These are phyloP conservation scores for Ancistrus triradiatus DNA, from an alignment of 2,113 vertebrate species.

Conservation along the genomic window DNA sequence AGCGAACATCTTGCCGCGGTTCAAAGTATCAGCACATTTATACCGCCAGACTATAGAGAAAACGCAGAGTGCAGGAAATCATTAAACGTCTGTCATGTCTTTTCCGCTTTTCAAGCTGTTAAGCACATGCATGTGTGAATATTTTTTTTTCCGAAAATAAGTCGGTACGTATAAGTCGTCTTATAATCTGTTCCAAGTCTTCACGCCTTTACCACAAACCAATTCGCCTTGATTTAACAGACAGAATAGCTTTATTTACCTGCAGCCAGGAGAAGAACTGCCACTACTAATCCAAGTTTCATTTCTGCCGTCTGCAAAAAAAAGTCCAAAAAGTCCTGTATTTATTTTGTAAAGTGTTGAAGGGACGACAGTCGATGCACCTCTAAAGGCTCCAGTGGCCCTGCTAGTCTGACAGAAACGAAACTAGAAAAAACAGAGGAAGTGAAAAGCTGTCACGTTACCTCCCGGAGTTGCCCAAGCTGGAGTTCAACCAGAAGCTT, in stretches of 20 bases:
- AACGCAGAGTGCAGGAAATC: neutral
- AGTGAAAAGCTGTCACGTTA: conserved; percentile 14
- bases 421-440: conserved; percentile 21
- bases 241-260: neutral
- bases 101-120: no score
- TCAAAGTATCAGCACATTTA: no score
- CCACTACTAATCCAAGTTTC: neutral
- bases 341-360: neutral
- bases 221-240: neutral
- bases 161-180: neutral
- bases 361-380: neutral
- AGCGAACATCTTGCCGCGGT: no score
- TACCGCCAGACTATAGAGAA: no score
- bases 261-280: neutral
- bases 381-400: no score
- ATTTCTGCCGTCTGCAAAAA: neutral
- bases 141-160: neutral
- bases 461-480: conserved; percentile 15
- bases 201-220: neutral
- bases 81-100: no score
- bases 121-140: neutral
- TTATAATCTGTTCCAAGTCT: neutral
- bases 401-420: conserved; percentile 27
- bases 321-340: neutral
- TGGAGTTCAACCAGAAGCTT: neutral